phyloP scores from a whole-genome alignment of 2,797 vertebrate genomes.

The Euthynnus affinis region DNA sequence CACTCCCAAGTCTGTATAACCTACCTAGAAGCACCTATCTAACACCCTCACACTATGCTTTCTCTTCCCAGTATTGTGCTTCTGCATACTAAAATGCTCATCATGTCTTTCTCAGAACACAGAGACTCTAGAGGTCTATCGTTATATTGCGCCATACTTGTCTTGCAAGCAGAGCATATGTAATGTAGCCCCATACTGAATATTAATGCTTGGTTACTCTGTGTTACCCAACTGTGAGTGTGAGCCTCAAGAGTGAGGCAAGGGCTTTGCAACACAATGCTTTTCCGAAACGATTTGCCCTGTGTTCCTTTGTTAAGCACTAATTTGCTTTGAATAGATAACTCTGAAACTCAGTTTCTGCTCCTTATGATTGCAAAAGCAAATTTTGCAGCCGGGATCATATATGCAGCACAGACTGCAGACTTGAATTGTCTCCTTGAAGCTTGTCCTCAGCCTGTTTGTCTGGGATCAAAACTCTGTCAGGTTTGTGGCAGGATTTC shows the following conservation, averaged over 20 bases:
- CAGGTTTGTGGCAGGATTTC: conserved; percentile 26
- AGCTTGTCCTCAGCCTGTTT: not conserved
- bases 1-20: conserved; percentile 39
- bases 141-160: conserved; percentile 62
- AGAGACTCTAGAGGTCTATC: conserved; percentile 58
- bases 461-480: conserved; percentile 41
- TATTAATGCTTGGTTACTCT: conserved; percentile 76
- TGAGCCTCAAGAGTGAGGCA: conserved; percentile 65
- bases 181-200: conserved; percentile 72
- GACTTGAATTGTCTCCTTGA: conserved; percentile 31
- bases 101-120: conserved; percentile 46
- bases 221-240: conserved; percentile 61
- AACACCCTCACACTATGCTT: conserved; percentile 39
- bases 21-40: conserved; percentile 29
- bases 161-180: conserved; percentile 68
- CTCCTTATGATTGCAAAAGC: conserved; percentile 38
- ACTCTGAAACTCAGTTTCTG: conserved; percentile 23
- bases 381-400: conserved; percentile 23
- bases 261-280: conserved; percentile 67
- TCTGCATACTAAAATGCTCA: conserved; percentile 58
- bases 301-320: conserved; percentile 55
- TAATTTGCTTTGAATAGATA: conserved; percentile 63
- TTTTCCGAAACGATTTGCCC: conserved; percentile 62
- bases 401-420: not conserved
- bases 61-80: conserved; percentile 13